These are phyloP conservation scores for Stegodyphus mimosarum DNA, from an alignment of 1,140 invertebrate species.

Conservation along the genomic window DNA sequence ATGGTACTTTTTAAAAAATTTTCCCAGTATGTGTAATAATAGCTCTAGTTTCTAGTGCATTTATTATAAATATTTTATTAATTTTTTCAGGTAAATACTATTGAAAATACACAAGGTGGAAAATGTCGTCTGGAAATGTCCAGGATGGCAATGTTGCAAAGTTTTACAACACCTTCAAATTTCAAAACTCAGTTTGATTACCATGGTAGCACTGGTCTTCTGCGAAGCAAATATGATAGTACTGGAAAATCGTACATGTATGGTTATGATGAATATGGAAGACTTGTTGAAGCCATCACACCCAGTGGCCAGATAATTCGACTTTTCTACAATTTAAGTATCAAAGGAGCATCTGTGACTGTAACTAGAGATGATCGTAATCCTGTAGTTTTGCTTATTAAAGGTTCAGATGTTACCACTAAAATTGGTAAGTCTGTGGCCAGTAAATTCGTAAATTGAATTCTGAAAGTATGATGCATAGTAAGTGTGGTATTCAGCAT, in stretches of 20 bases:
- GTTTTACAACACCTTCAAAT: slow-evolving; percentile 62
- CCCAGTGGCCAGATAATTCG: slow-evolving; percentile 91
- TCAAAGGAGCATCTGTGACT: slow-evolving; percentile 63
- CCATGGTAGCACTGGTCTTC: slow-evolving; percentile 81
- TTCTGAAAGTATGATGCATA: no score
- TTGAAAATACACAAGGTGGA: slow-evolving; percentile 92
- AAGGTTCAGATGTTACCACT: slow-evolving; percentile 80
- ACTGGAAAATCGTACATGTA: slow-evolving; percentile 82
- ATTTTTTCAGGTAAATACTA: slow-evolving; percentile 77
- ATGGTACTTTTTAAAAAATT: no score
- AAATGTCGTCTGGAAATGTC: slow-evolving; percentile 87
- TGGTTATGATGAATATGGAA: slow-evolving; percentile 86
- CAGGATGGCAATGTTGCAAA: slow-evolving; percentile 61
- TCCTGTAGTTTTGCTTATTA: slow-evolving; percentile 85
- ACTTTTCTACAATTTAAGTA: slow-evolving; percentile 70
- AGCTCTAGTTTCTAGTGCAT: background rate
- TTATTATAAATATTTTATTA: background rate
- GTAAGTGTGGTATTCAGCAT: no score
- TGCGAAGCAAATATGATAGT: slow-evolving; percentile 78
- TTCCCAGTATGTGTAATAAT: background rate
- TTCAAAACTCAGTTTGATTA: slow-evolving; percentile 75
- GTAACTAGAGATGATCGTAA: slow-evolving; percentile 78
- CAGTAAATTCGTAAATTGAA: no score
- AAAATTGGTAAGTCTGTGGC: slow-evolving; percentile 39
- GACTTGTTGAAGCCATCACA: slow-evolving; percentile 84